Evolutionary conservation across 2,797 vertebrate species (phyloP), one percentile per base, ranked within the genome.

Genomic region (Xenopus petersii): DNA sequence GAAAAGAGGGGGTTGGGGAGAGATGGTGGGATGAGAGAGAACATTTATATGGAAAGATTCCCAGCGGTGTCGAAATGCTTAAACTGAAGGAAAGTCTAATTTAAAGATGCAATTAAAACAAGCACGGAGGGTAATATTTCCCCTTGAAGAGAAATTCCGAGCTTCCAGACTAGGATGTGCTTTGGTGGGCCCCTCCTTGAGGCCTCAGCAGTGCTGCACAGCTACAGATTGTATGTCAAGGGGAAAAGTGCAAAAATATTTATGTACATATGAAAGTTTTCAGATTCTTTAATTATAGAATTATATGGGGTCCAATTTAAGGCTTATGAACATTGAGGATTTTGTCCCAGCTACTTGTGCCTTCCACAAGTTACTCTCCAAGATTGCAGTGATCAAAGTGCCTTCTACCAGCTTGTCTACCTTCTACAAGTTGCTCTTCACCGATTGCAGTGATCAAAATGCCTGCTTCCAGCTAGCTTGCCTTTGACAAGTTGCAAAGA

Each of bases 191-290:
- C 54, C 54, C 16, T 56, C 15, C n/a, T 15, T 5, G 54, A 56
- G 54, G 54, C 54, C 54, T 56, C 54, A 8, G 11, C 11, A 51
- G 49, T 13, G 16, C 16, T 56, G 16, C 16, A 56, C 17, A 56
- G 54, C 54, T 51, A 56, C 4, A 16, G 54, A 56, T 56, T 16
- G 16, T 56, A 56, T 56, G 54, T 17, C 54, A 56, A 56, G 15
- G 54, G 54, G 16, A 56, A 17, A 56, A 16, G 13, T 42, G 8
- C 9, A 17, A 17, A 56, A 56, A 56, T 56, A 17, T 15, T 8
- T 56, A n/a, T 17, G 54, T 17, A 16, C 15, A 56, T 49, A 69
- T 83, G 78, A 80, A 83, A 74, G 66, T 72, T 75, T 84, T 67
- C 75, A 80, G 48, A 77, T 72, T 69, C 47, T 73, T 77, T 56